Conservation (phyloP, 1,140 invertebrate genomes). For the Augochlora pura region DNA sequence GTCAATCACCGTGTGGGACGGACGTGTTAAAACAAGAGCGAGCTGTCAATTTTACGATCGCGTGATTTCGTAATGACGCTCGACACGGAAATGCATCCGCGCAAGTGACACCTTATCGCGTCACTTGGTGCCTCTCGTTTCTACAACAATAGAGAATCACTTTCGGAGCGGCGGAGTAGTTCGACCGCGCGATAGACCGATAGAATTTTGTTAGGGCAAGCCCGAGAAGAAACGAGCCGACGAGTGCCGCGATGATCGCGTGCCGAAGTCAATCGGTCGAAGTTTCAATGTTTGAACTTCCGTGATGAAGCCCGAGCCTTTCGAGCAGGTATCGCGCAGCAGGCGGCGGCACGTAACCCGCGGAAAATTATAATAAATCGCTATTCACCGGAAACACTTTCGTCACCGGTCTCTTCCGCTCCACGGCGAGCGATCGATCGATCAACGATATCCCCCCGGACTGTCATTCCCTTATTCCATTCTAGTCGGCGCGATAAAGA, state of each 20-base stretch:
- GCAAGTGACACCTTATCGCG: too few relatives aligned
- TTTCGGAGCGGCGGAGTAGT: neutral
- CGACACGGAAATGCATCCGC: too few relatives aligned
- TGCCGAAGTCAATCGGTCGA: slow-evolving; percentile 37
- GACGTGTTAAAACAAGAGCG: too few relatives aligned
- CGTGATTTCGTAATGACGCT: too few relatives aligned
- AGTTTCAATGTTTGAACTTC: slow-evolving; percentile 65
- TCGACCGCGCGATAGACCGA: slow-evolving; percentile 9
- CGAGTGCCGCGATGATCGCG: slow-evolving; percentile 32
- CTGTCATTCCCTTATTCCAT: slow-evolving; percentile 12
- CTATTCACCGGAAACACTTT: slow-evolving; percentile 59
- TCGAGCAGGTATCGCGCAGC: slow-evolving; percentile 18
- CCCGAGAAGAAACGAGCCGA: slow-evolving; percentile 18
- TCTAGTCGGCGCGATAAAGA: slow-evolving; percentile 13
- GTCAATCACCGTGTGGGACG: too few relatives aligned
- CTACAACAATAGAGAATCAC: too few relatives aligned
- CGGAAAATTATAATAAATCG: slow-evolving; percentile 53
- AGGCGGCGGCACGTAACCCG: slow-evolving; percentile 10
- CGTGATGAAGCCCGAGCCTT: slow-evolving; percentile 64
- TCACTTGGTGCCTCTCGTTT: too few relatives aligned
- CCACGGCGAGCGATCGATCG: too few relatives aligned
- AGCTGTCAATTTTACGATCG: too few relatives aligned
- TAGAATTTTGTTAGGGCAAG: slow-evolving; percentile 51
- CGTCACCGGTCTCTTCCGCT: slow-evolving; percentile 43
- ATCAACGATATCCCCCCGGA: slow-evolving; percentile 5